Evolutionary conservation across 2,113 vertebrate genomes (phyloP).

Genomic region (Catagonus wagneri): DNA sequence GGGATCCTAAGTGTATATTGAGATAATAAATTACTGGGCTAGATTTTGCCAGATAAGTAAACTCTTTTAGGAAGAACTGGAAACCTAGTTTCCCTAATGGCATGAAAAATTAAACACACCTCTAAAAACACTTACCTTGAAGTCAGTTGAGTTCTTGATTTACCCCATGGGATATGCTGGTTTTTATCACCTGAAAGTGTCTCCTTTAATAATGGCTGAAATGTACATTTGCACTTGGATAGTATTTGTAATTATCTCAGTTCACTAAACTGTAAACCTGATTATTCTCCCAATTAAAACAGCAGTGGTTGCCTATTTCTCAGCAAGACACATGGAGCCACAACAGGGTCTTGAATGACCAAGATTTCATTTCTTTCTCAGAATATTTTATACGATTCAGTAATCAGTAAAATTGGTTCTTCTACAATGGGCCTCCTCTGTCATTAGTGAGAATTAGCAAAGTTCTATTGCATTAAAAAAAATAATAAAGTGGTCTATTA

Average conservation of each 20-base stretch:
- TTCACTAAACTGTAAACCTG: slow-evolving; percentile 75
- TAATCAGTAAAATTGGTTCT: slow-evolving; percentile 81
- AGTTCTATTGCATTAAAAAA: slow-evolving; percentile 70
- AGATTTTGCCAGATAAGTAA: slow-evolving; percentile 49
- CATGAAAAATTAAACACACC: slow-evolving; percentile 42
- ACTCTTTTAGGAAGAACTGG: slow-evolving; percentile 40
- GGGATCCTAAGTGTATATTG: not conserved
- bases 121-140: slow-evolving; percentile 23
- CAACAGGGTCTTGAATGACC: slow-evolving; percentile 71
- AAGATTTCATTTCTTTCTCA: slow-evolving; percentile 83
- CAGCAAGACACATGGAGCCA: slow-evolving; percentile 74
- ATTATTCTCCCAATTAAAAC: slow-evolving; percentile 77
- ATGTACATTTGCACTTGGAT: slow-evolving; percentile 47
- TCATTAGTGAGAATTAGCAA: slow-evolving; percentile 81
- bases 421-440: slow-evolving; percentile 66
- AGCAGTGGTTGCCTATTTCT: slow-evolving; percentile 73
- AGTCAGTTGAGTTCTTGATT: not conserved
- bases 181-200: slow-evolving; percentile 69
- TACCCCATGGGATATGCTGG: not conserved
- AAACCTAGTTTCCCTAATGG: not conserved
- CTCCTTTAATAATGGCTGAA: slow-evolving; percentile 60
- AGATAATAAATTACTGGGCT: slow-evolving; percentile 21
- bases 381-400: slow-evolving; percentile 82
- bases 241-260: slow-evolving; percentile 74
- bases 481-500: slow-evolving; percentile 77